phyloP scores from a whole-genome alignment of 2,797 vertebrate species.

The Chaetodon trifasciatus region DNA sequence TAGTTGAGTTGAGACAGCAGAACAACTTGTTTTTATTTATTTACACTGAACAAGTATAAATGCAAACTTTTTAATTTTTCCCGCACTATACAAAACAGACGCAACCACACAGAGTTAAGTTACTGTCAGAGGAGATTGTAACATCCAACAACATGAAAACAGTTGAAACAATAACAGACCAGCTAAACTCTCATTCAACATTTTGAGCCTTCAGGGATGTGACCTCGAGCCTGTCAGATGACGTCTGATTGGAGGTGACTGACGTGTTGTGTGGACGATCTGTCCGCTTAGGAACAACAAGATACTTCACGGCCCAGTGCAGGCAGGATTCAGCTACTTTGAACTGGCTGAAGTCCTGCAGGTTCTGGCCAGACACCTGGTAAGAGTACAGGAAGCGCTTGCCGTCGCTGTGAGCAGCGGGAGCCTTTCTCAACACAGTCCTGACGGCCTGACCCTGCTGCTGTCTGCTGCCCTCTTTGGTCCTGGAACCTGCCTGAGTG shows the following conservation, averaged over 20 bases:
- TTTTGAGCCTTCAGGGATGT: background rate
- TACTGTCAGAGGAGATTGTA: background rate
- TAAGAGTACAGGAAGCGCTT: conserved; percentile 66
- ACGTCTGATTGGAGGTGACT: background rate
- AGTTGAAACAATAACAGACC: background rate
- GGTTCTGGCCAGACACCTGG: conserved; percentile 47
- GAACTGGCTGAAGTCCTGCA: conserved; percentile 61
- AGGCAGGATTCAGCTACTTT: conserved; percentile 41
- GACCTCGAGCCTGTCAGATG: background rate
- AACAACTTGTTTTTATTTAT: background rate
- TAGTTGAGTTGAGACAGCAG: background rate
- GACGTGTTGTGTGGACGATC: background rate
- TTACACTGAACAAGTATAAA: background rate
- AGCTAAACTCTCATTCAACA: background rate
- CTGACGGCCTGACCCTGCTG: background rate
- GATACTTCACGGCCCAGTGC: conserved; percentile 74
- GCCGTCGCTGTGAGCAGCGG: conserved; percentile 60
- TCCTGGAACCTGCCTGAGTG: background rate
- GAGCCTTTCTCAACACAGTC: fast-evolving
- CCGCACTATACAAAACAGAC: background rate
- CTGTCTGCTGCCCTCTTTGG: background rate
- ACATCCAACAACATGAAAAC: background rate
- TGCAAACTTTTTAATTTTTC: background rate
- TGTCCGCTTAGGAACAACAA: conserved; percentile 39
- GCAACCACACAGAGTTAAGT: background rate